A percentile compares a stretch with the other conserved stretches of the same genome.
These are phyloP conservation scores for Triplophysa tibetana DNA, from an alignment of 2,113 vertebrate species.

Conservation along the genomic window DNA sequence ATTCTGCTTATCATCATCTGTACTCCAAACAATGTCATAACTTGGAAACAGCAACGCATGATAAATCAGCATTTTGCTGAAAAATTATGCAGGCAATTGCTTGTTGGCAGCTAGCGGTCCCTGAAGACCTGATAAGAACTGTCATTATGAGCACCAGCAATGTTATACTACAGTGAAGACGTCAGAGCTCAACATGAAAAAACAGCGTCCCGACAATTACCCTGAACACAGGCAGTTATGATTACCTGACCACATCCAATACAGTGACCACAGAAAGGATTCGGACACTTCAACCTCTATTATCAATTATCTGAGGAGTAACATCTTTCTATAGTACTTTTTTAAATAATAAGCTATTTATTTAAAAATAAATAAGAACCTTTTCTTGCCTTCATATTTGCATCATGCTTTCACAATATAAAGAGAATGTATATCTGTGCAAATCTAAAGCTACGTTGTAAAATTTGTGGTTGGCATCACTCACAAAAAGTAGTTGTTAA, in stretches of 20 bases:
- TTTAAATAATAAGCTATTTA: too few relatives aligned
- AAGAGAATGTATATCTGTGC: too few relatives aligned
- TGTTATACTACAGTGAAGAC: conserved; percentile 8
- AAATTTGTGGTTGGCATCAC: too few relatives aligned
- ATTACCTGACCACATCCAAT: neutral
- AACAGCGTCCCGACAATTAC: conserved; percentile 14
- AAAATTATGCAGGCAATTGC: conserved; percentile 42
- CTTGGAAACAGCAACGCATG: conserved; percentile 21
- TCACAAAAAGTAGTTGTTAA: too few relatives aligned
- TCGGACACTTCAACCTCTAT: too few relatives aligned
- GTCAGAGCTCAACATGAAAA: conserved; percentile 20
- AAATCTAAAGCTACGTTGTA: too few relatives aligned
- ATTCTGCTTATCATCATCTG: conserved; percentile 31
- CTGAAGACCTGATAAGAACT: conserved; percentile 34
- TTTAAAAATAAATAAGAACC: too few relatives aligned
- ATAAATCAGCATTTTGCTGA: conserved; percentile 32
- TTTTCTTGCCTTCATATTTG: too few relatives aligned
- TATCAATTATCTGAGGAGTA: too few relatives aligned
- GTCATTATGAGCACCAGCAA: conserved; percentile 4
- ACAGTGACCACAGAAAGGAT: too few relatives aligned
- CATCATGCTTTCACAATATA: too few relatives aligned
- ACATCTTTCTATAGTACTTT: too few relatives aligned
- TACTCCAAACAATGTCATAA: conserved; percentile 32
- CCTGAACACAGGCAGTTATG: neutral
- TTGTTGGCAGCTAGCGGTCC: conserved; percentile 31